Evolutionary conservation across 2,888 invertebrate species (phyloP).

Genomic region (Adelphocoris suturalis): DNA sequence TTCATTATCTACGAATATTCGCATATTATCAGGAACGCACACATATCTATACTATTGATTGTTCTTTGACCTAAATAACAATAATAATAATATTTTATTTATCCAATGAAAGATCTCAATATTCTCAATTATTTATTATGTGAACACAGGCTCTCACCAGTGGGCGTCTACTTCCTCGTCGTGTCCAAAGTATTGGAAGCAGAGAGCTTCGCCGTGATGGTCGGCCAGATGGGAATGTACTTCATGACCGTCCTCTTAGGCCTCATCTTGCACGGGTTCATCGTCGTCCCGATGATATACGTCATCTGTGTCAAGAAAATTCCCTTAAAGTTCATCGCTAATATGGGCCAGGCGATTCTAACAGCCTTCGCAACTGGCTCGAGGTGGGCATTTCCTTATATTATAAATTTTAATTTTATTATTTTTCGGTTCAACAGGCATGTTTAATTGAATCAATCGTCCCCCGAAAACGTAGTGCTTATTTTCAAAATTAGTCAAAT

Average conservation of each 20-base stretch:
- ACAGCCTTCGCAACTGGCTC: slow-evolving; percentile 98
- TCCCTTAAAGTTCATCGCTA: slow-evolving; percentile 89
- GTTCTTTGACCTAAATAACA: too few species aligned
- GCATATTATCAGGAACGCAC: too few species aligned
- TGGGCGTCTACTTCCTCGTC: slow-evolving; percentile 93
- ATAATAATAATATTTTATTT: too few species aligned
- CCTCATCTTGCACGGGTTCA: slow-evolving; percentile 93
- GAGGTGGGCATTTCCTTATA: slow-evolving; percentile 80
- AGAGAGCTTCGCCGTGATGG: slow-evolving; percentile 89
- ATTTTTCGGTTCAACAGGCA: too few species aligned
- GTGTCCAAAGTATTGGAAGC: slow-evolving; percentile 95
- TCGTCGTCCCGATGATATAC: slow-evolving; percentile 92
- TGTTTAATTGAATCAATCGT: too few species aligned
- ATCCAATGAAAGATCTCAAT: too few species aligned
- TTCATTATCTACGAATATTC: too few species aligned
- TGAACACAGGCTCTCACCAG: slow-evolving; percentile 89
- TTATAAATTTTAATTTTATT: not conserved
- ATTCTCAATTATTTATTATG: too few species aligned
- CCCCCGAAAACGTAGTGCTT: too few species aligned
- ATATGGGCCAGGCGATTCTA: slow-evolving; percentile 93
- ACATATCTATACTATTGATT: too few species aligned
- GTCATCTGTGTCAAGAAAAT: slow-evolving; percentile 89
- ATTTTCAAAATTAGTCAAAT: too few species aligned
- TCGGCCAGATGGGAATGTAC: slow-evolving; percentile 94
- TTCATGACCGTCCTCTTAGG: slow-evolving; percentile 96